phyloP scores from a whole-genome alignment of 2,888 invertebrate genomes.

The Macrophya alboannulata region DNA sequence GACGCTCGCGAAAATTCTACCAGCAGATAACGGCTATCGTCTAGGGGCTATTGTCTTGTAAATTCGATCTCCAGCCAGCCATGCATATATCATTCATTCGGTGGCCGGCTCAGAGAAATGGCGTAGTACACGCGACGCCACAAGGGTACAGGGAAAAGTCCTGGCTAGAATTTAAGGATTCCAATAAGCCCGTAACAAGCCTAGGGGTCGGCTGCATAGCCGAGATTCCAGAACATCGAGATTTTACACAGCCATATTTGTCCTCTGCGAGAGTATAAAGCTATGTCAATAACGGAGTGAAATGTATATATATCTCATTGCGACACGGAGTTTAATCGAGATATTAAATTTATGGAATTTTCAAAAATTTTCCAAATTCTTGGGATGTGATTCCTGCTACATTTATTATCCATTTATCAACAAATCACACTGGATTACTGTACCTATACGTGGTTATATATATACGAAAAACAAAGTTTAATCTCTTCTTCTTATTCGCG shows the following conservation, averaged over 20 bases:
- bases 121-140: constrained; percentile 5
- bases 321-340: background rate
- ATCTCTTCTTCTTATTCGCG: constrained; percentile 2
- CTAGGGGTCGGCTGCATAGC: background rate
- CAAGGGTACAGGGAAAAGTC: constrained; percentile 8
- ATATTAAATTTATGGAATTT: background rate
- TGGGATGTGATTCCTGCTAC: too few species aligned
- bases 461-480: background rate
- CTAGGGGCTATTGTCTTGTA: constrained; percentile 30
- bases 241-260: constrained; percentile 37
- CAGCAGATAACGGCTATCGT: constrained; percentile 12
- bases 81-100: constrained; percentile 24
- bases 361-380: background rate
- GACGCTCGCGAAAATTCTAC: constrained; percentile 6
- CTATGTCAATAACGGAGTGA: constrained; percentile 15
- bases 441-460: too few species aligned
- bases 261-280: background rate
- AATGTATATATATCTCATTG: background rate
- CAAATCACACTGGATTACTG: background rate
- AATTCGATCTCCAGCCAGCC: background rate
- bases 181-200: constrained; percentile 37
- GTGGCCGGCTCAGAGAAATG: constrained; percentile 19
- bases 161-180: constrained; percentile 31
- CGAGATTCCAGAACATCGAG: constrained; percentile 18
- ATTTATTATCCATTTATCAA: background rate